These are phyloP conservation scores for Synergus japonicus DNA, from an alignment of 2,888 invertebrate genomes.

Conservation along the genomic window DNA sequence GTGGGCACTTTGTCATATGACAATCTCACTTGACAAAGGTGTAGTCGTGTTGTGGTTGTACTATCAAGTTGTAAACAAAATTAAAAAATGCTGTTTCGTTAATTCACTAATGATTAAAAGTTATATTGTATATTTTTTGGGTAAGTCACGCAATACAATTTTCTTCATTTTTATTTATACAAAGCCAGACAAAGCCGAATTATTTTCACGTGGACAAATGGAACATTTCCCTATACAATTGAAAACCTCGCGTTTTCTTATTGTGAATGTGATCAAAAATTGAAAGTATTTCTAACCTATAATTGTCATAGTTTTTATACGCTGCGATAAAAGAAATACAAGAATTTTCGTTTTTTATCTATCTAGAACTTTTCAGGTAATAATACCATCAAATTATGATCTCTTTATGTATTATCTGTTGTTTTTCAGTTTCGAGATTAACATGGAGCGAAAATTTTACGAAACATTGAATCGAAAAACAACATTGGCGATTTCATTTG, in stretches of 20 bases:
- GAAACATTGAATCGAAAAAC: not conserved
- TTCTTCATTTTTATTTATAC: not conserved
- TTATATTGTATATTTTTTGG: not conserved
- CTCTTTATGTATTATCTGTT: not conserved
- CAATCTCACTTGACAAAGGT: not conserved
- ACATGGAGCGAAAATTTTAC: not conserved
- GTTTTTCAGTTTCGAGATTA: not conserved
- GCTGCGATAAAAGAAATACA: not conserved
- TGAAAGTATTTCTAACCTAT: conserved; percentile 32
- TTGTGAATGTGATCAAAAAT: not conserved
- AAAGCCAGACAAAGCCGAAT: not conserved
- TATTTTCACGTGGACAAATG: not conserved
- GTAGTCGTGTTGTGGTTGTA: not conserved
- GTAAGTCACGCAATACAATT: not conserved
- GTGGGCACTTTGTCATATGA: too few relatives aligned
- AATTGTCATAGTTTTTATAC: not conserved
- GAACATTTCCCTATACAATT: not conserved
- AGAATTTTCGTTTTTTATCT: not conserved
- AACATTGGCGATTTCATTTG: conserved; percentile 20
- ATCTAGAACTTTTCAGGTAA: not conserved
- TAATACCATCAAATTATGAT: not conserved
- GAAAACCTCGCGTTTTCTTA: too few relatives aligned
- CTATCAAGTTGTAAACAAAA: conserved; percentile 35
- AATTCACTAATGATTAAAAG: not conserved
- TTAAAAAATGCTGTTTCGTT: conserved; percentile 26